Conservation (phyloP, 2,888 invertebrate species). For the Thecophora atra region DNA sequence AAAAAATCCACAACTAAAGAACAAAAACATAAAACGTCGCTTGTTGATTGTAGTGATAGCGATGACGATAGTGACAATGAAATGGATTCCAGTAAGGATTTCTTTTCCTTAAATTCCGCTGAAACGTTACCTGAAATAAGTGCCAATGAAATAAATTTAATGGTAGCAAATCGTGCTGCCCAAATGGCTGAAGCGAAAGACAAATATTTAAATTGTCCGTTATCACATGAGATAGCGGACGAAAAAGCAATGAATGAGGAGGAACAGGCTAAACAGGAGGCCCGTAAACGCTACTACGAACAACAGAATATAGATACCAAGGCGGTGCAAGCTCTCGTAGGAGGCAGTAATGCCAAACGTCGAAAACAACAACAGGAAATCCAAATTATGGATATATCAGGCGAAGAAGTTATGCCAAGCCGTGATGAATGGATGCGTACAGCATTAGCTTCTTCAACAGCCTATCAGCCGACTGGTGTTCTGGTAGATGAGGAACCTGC, state of each 20-base stretch:
- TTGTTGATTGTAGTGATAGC: conserved; percentile 65
- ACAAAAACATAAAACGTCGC: conserved; percentile 54
- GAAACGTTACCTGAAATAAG: conserved; percentile 68
- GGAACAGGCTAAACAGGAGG: conserved; percentile 27
- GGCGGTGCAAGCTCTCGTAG: conserved; percentile 74
- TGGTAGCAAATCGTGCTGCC: conserved; percentile 62
- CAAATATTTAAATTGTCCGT: conserved; percentile 47
- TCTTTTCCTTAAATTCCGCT: conserved; percentile 64
- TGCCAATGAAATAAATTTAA: conserved; percentile 62
- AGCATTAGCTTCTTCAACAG: conserved; percentile 77
- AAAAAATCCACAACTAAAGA: conserved; percentile 49
- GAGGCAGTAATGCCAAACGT: conserved; percentile 70
- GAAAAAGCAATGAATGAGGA: conserved; percentile 16
- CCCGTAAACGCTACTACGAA: conserved; percentile 52
- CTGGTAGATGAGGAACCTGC: conserved; percentile 67
- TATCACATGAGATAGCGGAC: conserved; percentile 35
- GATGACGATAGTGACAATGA: conserved; percentile 66
- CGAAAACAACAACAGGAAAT: conserved; percentile 67
- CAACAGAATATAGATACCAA: conserved; percentile 50
- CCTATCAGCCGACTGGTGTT: conserved; percentile 65
- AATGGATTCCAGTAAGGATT: conserved; percentile 51
- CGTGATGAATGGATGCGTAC: conserved; percentile 85
- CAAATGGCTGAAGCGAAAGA: conserved; percentile 57
- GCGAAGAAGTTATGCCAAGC: conserved; percentile 81
- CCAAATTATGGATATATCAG: conserved; percentile 84